phyloP scores from a whole-genome alignment of 2,888 invertebrate species.

The Synergus umbraculus region DNA sequence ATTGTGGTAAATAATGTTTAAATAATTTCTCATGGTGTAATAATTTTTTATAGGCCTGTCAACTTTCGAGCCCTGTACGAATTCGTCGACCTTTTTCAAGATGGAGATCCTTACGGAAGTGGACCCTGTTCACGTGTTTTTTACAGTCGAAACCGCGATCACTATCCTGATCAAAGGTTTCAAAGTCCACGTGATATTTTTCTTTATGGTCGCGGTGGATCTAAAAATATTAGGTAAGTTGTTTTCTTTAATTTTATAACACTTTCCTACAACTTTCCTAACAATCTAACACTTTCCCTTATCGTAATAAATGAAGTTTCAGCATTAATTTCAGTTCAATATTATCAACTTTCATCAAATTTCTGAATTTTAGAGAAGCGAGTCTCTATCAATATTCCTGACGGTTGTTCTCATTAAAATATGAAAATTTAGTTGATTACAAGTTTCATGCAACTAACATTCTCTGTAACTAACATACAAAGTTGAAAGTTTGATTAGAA shows the following conservation, averaged over 20 bases:
- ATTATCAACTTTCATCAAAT: neutral
- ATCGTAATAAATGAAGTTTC: neutral
- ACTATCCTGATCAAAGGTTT: constrained; percentile 87
- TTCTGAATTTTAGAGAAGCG: neutral
- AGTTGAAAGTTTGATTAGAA: neutral
- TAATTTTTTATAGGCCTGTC: constrained; percentile 83
- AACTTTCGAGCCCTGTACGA: constrained; percentile 92
- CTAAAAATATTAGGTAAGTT: constrained; percentile 86
- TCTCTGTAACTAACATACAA: neutral
- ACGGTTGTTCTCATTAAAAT: neutral
- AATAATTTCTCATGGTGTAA: constrained; percentile 14
- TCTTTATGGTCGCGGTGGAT: constrained; percentile 91
- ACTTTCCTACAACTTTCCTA: too few species aligned
- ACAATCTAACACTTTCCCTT: too few species aligned
- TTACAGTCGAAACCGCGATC: constrained; percentile 81
- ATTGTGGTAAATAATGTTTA: too few species aligned
- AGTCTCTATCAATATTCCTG: neutral
- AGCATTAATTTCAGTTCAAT: neutral
- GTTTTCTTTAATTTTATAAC: too few species aligned
- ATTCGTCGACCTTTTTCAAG: constrained; percentile 92
- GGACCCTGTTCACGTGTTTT: constrained; percentile 89
- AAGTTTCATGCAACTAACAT: constrained; percentile 10
- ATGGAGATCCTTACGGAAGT: constrained; percentile 87
- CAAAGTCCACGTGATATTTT: constrained; percentile 90
- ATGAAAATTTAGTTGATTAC: neutral